Conservation (phyloP, 2,797 vertebrate species). For the Phataginus tetradactyla region DNA sequence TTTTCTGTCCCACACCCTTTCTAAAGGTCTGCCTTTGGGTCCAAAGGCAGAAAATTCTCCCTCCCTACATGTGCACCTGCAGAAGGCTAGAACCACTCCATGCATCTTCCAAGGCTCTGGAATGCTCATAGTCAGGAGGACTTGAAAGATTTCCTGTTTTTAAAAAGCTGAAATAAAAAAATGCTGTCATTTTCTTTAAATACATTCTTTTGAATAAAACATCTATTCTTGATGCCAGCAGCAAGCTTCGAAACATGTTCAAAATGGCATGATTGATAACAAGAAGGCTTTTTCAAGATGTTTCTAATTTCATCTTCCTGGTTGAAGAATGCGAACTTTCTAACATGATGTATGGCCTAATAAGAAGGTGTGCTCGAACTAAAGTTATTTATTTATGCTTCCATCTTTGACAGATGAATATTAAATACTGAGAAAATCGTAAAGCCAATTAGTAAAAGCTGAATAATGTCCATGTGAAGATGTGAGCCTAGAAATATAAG, state of each 20-base stretch:
- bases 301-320: constrained; percentile 85
- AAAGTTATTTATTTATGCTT: constrained; percentile 82
- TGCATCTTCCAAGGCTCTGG: background rate
- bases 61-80: rapidly evolving
- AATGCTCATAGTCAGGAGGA: constrained; percentile 72
- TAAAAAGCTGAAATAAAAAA: constrained; percentile 84
- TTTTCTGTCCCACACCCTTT: background rate
- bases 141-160: constrained; percentile 84
- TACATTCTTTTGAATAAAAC: constrained; percentile 88
- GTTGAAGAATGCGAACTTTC: constrained; percentile 82
- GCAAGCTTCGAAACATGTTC: constrained; percentile 86
- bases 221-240: constrained; percentile 85
- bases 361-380: constrained; percentile 73
- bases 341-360: constrained; percentile 78
- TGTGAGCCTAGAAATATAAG: background rate
- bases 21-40: background rate
- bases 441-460: constrained; percentile 74
- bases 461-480: constrained; percentile 56
- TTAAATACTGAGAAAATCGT: constrained; percentile 70
- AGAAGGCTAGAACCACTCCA: background rate
- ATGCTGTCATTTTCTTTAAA: constrained; percentile 86
- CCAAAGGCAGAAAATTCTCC: background rate
- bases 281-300: constrained; percentile 85
- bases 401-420: constrained; percentile 69
- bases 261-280: constrained; percentile 87